Base-by-base conservation (phyloP, 1,140 invertebrate genomes). In the Drosophila bocqueti region DNA sequence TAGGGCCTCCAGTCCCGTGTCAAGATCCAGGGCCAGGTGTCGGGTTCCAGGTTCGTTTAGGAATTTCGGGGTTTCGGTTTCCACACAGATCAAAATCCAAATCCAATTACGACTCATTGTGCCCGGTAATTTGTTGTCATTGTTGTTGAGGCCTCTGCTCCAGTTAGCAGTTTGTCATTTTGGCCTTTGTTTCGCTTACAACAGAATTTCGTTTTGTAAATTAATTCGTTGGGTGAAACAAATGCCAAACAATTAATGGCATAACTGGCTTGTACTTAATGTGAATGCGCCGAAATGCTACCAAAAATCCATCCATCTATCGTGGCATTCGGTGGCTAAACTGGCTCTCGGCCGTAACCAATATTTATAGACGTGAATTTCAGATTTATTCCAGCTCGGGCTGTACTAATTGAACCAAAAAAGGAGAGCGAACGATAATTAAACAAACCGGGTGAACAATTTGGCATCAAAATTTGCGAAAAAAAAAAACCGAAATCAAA, bases 281-380 rank as follows among this genome's bases (percentile, higher is more conserved):
- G 83, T 83, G 72, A 78, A 77, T 61, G 69, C 79, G 49, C 64
- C 43, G 49, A 55, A 52, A 9, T 77, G 83, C 76, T 87, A 83
- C 72, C 72, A 75, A 42, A 76, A 80, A 79, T 43, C 71, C 54
- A 87, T 87, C 72, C 76, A 87, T 87, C 84, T 87, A 83, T 71
- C 64, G 46, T 50, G 24, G 50, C 52, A 49, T 66, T 49, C 75
- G 68, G 62, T 73, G 75, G 74, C 82, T 65, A 79, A 87, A 79
- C 79, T 63, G 76, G 76, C 75, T 79, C 34, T 15, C 45, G 46
- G 11, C 47, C 11, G 34, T 11, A 16, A 43, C 29, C 43, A 71
- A 68, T 82, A 86, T 86, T 86, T 86, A 86, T 86, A 79, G 79
- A n/a, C 36, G 54, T 75, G 42, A 43, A 26, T 40, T 10, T 67